These are phyloP conservation scores for Sericinus montela DNA, from an alignment of 2,888 invertebrate species.

Conservation along the genomic window DNA sequence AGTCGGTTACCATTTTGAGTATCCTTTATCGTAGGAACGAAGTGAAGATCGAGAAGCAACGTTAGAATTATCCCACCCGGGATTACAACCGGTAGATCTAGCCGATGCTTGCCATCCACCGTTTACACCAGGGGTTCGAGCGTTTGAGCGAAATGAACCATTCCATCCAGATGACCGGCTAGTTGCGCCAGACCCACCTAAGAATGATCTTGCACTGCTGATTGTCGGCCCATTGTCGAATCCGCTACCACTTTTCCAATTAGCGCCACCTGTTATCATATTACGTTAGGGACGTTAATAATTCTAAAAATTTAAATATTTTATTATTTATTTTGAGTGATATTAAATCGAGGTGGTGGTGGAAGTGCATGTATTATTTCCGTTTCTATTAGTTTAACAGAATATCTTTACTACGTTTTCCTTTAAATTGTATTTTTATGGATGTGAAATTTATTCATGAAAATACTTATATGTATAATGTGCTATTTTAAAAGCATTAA, in stretches of 20 bases:
- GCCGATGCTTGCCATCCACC: conserved; percentile 1
- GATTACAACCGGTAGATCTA: neutral
- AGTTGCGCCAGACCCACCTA: neutral
- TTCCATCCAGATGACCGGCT: conserved; percentile 4
- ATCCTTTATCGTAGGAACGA: neutral
- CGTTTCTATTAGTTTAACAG: too few relatives aligned
- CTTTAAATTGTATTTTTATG: too few relatives aligned
- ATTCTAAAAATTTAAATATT: too few relatives aligned
- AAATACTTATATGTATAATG: too few relatives aligned
- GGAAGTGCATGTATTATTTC: too few relatives aligned
- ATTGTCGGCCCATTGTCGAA: neutral
- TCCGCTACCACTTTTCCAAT: conserved; percentile 1
- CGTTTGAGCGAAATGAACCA: neutral
- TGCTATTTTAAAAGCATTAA: too few relatives aligned
- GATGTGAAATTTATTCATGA: too few relatives aligned
- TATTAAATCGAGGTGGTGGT: too few relatives aligned
- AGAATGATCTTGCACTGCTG: neutral
- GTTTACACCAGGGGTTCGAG: neutral
- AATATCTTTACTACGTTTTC: too few relatives aligned
- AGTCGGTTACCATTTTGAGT: neutral
- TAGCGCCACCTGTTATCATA: neutral
- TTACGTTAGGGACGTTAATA: too few relatives aligned
- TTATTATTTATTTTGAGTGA: too few relatives aligned
- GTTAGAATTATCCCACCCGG: conserved; percentile 4
- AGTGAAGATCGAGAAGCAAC: neutral